Base-by-base conservation (phyloP, 2,888 invertebrate species). In the Diloba caeruleocephala region DNA sequence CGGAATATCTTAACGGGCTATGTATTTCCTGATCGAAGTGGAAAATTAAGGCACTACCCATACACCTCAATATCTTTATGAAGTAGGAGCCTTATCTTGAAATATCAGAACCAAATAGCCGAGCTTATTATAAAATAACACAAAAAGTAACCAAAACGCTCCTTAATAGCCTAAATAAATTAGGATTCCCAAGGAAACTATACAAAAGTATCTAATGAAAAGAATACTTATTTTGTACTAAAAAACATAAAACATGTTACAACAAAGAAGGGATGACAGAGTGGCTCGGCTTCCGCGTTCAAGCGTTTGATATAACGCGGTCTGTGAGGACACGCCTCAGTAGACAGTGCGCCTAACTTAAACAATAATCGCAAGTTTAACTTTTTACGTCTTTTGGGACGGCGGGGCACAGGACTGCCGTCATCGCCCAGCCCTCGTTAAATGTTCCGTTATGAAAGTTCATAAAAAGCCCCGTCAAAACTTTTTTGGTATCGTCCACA, bases 401-500 rank as follows among this genome's bases (percentile, higher is more conserved):
- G 50, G 39, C 33, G 56, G 42, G 38, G 41, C 49, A 44, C 50
- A 46, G 53, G 49, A 21, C 56, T 23, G 52, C 60, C 67, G 57
- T 68, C 70, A 58, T 65, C 60, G 65, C 51, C 65, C 55, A 45
- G 59, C 58, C 69, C 66, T 76, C 65, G 78, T 76, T 76, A 76
- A 76, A 75, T 75, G 69, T 76, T 72, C 71, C 48, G 70, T 69
- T 71, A 72, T 73, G 68, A 69, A 71, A 76, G 62, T 74, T 74
- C 69, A 70, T 72, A 74, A 76, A 78, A 72, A 61, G 63, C 46
- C 56, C 67, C 69, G 77, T 71, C 71, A 68, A 74, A 79, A 75
- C 68, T 76, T 79, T 79, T 74, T 74, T 74, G 71, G 78, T 78
- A 78, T 76, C 79, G 78, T 69, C 71, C 64, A 65, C 72, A 75